phyloP scores from a whole-genome alignment of 2,888 invertebrate species.

The Piscicola geometra region DNA sequence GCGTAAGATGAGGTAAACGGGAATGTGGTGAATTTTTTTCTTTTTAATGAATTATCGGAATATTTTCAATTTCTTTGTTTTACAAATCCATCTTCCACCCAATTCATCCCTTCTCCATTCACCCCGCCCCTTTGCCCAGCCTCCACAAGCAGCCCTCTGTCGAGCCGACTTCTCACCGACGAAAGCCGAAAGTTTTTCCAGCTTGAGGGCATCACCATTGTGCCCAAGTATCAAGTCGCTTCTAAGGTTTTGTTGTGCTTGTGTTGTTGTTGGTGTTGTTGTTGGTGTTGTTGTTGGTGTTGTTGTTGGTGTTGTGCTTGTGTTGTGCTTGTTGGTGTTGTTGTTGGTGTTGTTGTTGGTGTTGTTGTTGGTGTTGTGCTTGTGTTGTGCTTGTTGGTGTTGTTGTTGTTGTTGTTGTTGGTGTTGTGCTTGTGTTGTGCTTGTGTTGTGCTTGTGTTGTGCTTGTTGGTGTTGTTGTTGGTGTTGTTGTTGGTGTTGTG shows the following conservation, averaged over 20 bases:
- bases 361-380: background rate
- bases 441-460: background rate
- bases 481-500: background rate
- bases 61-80: no score
- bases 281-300: background rate
- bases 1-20: no score
- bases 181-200: constrained; percentile 68
- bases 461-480: background rate
- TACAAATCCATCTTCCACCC: no score
- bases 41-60: no score
- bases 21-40: no score
- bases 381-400: no score
- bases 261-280: background rate
- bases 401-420: constrained; percentile 58
- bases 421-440: constrained; percentile 58
- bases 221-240: constrained; percentile 72
- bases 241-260: constrained; percentile 56
- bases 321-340: background rate
- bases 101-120: no score
- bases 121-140: constrained; percentile 59
- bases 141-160: constrained; percentile 88
- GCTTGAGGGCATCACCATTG: constrained; percentile 66
- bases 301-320: background rate
- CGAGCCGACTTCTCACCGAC: constrained; percentile 83
- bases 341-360: background rate